Base-by-base conservation (phyloP, 2,888 invertebrate genomes). In the Epinotia ramella region DNA sequence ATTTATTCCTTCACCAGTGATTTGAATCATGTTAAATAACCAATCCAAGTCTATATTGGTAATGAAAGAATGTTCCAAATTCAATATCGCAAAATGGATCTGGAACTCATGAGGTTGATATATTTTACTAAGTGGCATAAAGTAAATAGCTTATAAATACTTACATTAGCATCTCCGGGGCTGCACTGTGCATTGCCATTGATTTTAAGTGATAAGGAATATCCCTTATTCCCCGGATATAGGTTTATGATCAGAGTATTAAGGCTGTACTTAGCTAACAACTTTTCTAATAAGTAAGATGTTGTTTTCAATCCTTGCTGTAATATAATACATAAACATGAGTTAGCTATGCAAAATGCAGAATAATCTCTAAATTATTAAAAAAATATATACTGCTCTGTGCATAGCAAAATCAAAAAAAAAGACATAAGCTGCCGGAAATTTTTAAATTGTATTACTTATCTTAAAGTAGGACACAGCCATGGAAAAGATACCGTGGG, bases 141-240 rank as follows among this genome's bases (percentile, higher is more conserved):
- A 9, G 40, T 6, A 40, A 7, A 40, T 40, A 9, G 40, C 9
- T 53, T n/a, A 65, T n/a, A n/a, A n/a, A n/a, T 79, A 91, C 93
- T 93, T 86, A 93, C 94, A 89, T 90, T 92, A 75, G 87, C 87
- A 86, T 93, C 94, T 56, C 92, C 91, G 78, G 92, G 91, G 80
- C 91, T 86, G 80, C 88, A 87, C 83, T 89, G 95, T 79, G 86
- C 94, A 87, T 92, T 94, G 83, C 95, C 95, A 94, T 95, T 95
- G 81, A 94, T 95, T 95, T 94, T 96, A 83, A 95, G 94, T 89
- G 95, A 94, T 82, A 97, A 89, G 78, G 98, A 97, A 94, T 98
- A 98, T 83, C 98, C 98, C 92, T 98, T 98, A 94, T 98, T 98
- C 74, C 97, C 98, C 77, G 98, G 97, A 94, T 98, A 98, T 83